phyloP scores from a whole-genome alignment of 2,113 vertebrate genomes.

The Gymnogyps californianus region DNA sequence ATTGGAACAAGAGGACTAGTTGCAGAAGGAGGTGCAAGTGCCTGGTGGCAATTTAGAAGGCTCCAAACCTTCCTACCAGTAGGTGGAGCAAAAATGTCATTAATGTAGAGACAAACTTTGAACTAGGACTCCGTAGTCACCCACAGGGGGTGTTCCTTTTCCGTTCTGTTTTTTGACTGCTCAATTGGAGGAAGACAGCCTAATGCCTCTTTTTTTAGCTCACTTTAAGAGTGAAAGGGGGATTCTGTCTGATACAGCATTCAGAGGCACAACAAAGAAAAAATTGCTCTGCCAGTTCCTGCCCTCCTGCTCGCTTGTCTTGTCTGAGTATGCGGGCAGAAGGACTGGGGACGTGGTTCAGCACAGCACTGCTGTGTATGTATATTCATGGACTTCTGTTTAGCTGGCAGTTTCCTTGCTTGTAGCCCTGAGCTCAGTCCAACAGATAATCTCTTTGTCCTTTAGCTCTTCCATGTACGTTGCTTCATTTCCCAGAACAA shows the following conservation, averaged over 20 bases:
- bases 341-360: neutral
- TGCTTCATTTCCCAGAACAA: neutral
- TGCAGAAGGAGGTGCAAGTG: neutral
- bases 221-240: neutral
- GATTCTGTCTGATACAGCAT: neutral
- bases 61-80: slow-evolving; percentile 14
- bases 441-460: neutral
- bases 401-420: neutral
- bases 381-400: neutral
- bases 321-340: neutral
- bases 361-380: neutral
- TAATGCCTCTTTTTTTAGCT: neutral
- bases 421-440: neutral
- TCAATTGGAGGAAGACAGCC: neutral
- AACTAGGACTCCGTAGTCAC: neutral
- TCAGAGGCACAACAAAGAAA: neutral
- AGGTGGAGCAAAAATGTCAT: slow-evolving; percentile 58
- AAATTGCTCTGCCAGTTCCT: neutral
- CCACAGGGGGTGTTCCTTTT: neutral
- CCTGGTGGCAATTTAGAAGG: neutral
- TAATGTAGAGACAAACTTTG: neutral
- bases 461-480: neutral
- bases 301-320: neutral
- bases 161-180: neutral
- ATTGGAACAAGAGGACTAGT: neutral